These are phyloP conservation scores for Torymus aiolomorphi DNA, from an alignment of 2,888 invertebrate species.

Conservation along the genomic window DNA sequence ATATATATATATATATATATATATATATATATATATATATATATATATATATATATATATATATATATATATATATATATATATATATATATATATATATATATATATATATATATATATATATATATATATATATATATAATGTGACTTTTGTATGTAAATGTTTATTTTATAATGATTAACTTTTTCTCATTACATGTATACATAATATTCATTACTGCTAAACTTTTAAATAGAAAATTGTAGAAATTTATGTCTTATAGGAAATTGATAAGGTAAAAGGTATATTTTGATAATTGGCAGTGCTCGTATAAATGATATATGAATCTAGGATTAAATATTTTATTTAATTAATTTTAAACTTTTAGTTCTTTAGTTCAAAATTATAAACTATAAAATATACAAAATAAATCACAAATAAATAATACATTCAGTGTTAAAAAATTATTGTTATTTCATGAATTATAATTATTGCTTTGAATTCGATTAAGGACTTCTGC, in stretches of 20 bases:
- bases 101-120: too few relatives aligned
- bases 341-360: conserved; percentile 9
- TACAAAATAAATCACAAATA: background rate
- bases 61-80: too few relatives aligned
- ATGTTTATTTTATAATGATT: conserved; percentile 48
- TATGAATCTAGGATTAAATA: conserved; percentile 4
- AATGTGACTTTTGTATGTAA: conserved; percentile 61
- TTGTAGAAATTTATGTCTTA: conserved; percentile 15
- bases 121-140: too few relatives aligned
- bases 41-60: too few relatives aligned
- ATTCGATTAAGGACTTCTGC: background rate
- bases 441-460: too few relatives aligned
- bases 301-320: conserved; percentile 20
- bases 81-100: too few relatives aligned
- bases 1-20: too few relatives aligned
- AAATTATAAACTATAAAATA: background rate
- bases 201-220: conserved; percentile 22
- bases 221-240: conserved; percentile 18
- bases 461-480: background rate
- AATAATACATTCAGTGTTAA: too few relatives aligned
- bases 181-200: conserved; percentile 36
- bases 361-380: background rate
- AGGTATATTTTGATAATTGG: conserved; percentile 20
- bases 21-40: too few relatives aligned
- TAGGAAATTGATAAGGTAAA: conserved; percentile 19